Percentiles rank a stretch among this genome's conserved stretches.
phyloP scores from a whole-genome alignment of 2,888 invertebrate species.

The Thysanoteuthis rhombus region DNA sequence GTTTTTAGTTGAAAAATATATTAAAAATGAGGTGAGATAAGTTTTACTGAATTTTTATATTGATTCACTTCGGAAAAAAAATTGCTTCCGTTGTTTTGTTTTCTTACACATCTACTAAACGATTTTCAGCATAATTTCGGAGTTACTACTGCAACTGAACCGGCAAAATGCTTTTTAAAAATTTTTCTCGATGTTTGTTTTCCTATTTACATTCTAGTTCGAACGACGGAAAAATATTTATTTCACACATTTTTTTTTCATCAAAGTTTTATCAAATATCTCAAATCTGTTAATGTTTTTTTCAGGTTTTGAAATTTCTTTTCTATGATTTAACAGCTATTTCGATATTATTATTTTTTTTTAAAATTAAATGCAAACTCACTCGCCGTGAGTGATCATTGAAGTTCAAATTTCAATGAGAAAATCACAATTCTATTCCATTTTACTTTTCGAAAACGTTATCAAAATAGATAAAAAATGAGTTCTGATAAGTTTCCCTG shows the following conservation, averaged over 20 bases:
- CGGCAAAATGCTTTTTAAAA: neutral
- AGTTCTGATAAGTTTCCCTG: no score
- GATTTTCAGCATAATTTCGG: neutral
- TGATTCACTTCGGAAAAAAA: no score
- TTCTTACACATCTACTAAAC: neutral
- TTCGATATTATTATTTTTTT: no score
- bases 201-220: neutral
- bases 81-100: no score
- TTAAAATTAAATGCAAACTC: no score
- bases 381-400: no score
- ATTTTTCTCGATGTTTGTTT: neutral
- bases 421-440: no score
- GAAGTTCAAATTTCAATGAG: no score
- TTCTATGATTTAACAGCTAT: no score
- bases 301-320: no score
- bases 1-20: neutral
- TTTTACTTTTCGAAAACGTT: no score
- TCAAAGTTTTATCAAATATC: neutral
- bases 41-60: neutral
- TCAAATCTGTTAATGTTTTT: neutral
- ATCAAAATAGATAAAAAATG: no score
- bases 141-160: neutral
- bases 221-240: neutral
- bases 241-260: neutral
- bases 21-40: neutral